Percentiles rank a stretch among this genome's conserved stretches.
Conservation (phyloP, 2,113 vertebrate species). For the Theristicus caerulescens region DNA sequence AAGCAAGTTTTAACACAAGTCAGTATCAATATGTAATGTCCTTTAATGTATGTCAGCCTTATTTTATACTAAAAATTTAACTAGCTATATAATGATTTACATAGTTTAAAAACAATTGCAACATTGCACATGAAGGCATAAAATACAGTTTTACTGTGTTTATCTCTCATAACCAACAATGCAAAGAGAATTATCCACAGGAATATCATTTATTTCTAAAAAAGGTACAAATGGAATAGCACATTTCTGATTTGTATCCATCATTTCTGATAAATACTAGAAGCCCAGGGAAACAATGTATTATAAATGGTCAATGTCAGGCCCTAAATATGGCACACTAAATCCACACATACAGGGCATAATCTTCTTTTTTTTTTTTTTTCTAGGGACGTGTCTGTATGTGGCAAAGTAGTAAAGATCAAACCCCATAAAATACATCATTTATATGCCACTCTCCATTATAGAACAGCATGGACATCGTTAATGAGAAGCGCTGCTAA, state of each 20-base stretch:
- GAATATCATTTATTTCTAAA: not conserved
- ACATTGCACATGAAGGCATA: not conserved
- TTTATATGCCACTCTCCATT: constrained; percentile 87
- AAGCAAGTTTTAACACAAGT: not conserved
- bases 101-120: not conserved
- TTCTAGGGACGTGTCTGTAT: constrained; percentile 72
- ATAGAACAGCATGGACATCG: constrained; percentile 85
- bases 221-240: not conserved
- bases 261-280: not conserved
- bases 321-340: constrained; percentile 1
- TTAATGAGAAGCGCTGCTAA: constrained; percentile 86
- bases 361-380: not conserved
- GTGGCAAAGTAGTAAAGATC: constrained; percentile 82
- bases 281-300: not conserved
- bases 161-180: not conserved
- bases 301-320: not conserved
- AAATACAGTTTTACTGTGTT: not conserved
- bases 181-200: not conserved
- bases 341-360: not conserved
- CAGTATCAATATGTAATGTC: not conserved
- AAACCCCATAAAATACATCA: constrained; percentile 90
- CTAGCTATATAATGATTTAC: not conserved
- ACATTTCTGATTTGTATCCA: not conserved
- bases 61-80: not conserved
- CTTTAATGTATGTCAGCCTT: not conserved